A percentile compares a stretch with the other conserved stretches of the same genome.
phyloP scores from a whole-genome alignment of 2,113 vertebrate genomes.

The Semnornis frantzii region DNA sequence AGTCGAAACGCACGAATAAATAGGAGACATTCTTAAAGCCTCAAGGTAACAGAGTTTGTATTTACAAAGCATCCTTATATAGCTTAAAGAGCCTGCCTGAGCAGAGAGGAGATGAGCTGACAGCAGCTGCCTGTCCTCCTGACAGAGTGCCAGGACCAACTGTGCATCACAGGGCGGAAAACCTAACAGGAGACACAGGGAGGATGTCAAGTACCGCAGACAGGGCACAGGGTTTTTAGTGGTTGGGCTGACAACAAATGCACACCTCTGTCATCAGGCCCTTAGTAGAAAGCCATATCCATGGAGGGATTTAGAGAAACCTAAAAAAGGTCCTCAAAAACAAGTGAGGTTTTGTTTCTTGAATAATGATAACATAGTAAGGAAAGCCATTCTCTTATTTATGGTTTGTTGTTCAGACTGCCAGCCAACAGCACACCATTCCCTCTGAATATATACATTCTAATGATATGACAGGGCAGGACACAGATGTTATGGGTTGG shows the following conservation, averaged over 20 bases:
- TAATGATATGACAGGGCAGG: constrained; percentile 40
- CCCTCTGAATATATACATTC: constrained; percentile 48
- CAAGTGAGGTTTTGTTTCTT: constrained; percentile 30
- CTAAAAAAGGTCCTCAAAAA: constrained; percentile 23
- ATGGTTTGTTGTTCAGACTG: constrained; percentile 56
- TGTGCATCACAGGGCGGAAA: background rate
- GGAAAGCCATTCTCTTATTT: constrained; percentile 50
- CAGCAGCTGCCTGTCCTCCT: background rate
- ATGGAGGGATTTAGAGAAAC: constrained; percentile 39
- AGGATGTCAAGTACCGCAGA: constrained; percentile 39
- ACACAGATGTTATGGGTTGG: constrained; percentile 47
- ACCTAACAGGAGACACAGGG: constrained; percentile 4
- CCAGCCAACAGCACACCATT: background rate
- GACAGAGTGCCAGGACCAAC: background rate
- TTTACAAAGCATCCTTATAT: background rate
- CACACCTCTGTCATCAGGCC: constrained; percentile 52
- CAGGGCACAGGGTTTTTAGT: constrained; percentile 27
- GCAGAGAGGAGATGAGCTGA: background rate
- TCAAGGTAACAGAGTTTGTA: background rate
- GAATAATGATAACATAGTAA: constrained; percentile 27
- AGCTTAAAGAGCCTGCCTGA: background rate
- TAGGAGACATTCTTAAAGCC: background rate
- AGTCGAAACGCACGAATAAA: background rate
- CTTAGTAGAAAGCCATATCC: constrained; percentile 9
- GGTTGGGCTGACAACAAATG: constrained; percentile 39